Evolutionary conservation across 2,888 invertebrate genomes (phyloP), one percentile per base, ranked within the genome.

Genomic region (Cerastis leucographa): DNA sequence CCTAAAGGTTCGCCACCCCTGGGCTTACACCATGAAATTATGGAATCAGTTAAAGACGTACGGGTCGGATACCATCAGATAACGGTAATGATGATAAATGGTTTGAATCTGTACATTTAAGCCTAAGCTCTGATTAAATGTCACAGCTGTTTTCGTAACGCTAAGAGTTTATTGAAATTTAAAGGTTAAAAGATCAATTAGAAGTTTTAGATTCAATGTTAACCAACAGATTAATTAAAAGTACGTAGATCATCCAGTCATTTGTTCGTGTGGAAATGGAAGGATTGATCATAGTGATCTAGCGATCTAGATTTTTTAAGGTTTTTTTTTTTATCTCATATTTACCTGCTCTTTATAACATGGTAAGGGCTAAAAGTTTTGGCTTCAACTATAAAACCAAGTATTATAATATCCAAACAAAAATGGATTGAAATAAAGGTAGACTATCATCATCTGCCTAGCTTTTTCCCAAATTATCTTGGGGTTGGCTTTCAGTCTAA

Each of bases 51-150:
- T 25, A 46, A 40, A 25, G 72, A 66, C 7, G 72, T 22, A 35
- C n/a, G 3, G 29, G 25, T 8, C 25, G 56, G 81, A 0, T 81
- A 49, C 44, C n/a, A 65, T 61, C 22, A 66, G 11, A 64, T 65
- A 46, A 0, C 11, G 0, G 0, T 49, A 14, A 46, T 25, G 4
- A 44, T 70, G 25, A 54, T 19, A 19, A 2, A 54, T 62, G n/a
- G 2, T 46, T 40, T 19, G 2, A 62, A 68, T 25, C 62, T 62
- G 11, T 56, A 51, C 0, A 42, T 14, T 29, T 46, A 46, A 12
- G 22, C 11, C 12, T 7, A 22, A n/a, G 0, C 7, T 0, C 3
- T 12, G 0, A 29, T 44, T 46, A 19, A 35, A 12, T 25, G 7
- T 35, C 0, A 44, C 44, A 5, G 8, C 1, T 25, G 2, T 35